These are phyloP conservation scores for Micoletzkya japonica DNA, from an alignment of 2,888 invertebrate genomes.

Conservation along the genomic window DNA sequence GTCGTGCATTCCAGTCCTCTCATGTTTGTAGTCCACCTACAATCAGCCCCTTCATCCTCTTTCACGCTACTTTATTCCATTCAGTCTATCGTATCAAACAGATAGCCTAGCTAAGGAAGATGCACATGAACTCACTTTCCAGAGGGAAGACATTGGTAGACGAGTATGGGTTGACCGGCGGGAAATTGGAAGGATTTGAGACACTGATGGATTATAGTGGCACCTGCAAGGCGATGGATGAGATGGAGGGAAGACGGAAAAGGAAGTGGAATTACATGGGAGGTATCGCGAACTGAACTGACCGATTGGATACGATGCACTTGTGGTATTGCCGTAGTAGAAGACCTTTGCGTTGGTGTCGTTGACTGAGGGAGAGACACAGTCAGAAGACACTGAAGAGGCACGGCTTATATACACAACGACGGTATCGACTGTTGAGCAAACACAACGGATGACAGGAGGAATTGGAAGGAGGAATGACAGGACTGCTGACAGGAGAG, in stretches of 20 bases:
- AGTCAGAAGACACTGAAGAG: too few relatives aligned
- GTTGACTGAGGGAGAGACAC: conserved; percentile 11
- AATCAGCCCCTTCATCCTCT: not conserved
- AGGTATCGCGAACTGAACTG: conserved; percentile 2
- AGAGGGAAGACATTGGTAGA: conserved; percentile 29
- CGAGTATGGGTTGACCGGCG: conserved; percentile 11
- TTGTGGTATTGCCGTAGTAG: not conserved
- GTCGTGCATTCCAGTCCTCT: conserved; percentile 25
- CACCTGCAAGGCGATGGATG: not conserved
- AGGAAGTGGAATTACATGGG: not conserved
- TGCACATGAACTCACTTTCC: conserved; percentile 18
- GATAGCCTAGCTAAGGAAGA: not conserved
- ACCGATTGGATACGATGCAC: not conserved
- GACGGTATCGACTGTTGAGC: too few relatives aligned
- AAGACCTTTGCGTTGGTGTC: conserved; percentile 17
- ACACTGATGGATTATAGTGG: conserved; percentile 25
- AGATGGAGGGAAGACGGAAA: not conserved
- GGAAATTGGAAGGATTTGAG: not conserved
- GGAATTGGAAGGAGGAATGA: conserved; percentile 1
- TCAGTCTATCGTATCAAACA: not conserved
- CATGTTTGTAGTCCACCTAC: conserved; percentile 22
- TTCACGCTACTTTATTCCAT: not conserved
- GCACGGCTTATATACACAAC: too few relatives aligned
- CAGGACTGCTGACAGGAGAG: not conserved
- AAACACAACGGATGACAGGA: not conserved